A percentile compares a stretch with the other conserved stretches of the same genome.
These are phyloP conservation scores for Oreotrochilus melanogaster DNA, from an alignment of 2,113 vertebrate species.

Conservation along the genomic window DNA sequence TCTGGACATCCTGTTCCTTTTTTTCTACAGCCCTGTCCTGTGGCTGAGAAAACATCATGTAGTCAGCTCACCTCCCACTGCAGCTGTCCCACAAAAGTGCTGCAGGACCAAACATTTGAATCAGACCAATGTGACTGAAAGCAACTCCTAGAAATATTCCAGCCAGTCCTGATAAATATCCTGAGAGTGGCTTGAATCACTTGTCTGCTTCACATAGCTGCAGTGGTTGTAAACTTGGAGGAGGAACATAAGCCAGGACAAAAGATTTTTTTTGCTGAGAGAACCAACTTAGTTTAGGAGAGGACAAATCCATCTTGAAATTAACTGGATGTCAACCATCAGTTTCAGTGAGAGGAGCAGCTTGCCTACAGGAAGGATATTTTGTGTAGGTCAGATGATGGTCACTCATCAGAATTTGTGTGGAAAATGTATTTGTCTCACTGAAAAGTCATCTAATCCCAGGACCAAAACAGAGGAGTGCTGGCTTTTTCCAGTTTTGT, in stretches of 20 bases:
- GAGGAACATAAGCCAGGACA: not conserved
- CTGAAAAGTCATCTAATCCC: not conserved
- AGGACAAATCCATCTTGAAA: not conserved
- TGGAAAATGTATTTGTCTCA: not conserved
- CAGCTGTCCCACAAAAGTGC: not conserved
- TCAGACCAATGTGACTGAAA: not conserved
- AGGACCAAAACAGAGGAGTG: not conserved
- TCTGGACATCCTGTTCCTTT: conserved; percentile 45
- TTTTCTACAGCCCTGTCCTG: not conserved
- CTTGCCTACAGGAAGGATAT: not conserved
- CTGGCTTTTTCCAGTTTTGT: not conserved
- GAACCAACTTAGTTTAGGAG: not conserved
- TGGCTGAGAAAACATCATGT: not conserved
- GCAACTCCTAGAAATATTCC: not conserved
- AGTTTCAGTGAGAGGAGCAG: not conserved
- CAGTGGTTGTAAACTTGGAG: not conserved
- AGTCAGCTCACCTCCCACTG: not conserved
- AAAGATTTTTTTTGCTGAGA: not conserved
- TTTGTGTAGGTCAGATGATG: conserved; percentile 29
- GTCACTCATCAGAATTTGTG: conserved; percentile 15
- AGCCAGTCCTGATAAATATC: not conserved
- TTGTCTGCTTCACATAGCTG: not conserved
- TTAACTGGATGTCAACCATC: not conserved
- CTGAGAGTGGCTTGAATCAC: not conserved
- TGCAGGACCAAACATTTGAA: not conserved